Evolutionary conservation across 2,113 vertebrate species (phyloP).

Genomic region (Geococcyx californianus): DNA sequence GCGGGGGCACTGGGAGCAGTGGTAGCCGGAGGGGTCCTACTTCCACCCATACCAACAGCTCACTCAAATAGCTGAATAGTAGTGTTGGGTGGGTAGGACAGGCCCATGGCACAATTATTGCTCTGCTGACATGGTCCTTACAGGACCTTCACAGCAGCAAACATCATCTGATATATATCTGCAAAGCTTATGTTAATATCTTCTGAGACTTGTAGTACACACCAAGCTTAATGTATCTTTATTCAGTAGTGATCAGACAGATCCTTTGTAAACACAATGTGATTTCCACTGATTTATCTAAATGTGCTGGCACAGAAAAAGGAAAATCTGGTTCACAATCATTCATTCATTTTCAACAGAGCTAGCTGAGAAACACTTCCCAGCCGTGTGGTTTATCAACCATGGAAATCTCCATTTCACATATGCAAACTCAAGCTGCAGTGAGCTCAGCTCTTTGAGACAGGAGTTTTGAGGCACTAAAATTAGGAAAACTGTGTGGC

Average conservation of each 20-base stretch:
- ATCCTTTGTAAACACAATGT: neutral
- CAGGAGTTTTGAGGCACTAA: neutral
- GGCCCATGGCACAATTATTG: neutral
- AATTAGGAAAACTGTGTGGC: neutral
- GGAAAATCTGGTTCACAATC: conserved; percentile 29
- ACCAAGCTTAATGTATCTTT: neutral
- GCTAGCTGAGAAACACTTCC: conserved; percentile 3
- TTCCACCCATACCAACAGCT: neutral
- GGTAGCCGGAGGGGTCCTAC: neutral
- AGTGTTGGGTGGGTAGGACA: neutral
- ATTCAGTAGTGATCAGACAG: neutral
- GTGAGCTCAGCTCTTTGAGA: neutral
- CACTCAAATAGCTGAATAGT: neutral
- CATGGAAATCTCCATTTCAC: conserved; percentile 12
- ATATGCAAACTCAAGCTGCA: neutral
- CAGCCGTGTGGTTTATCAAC: conserved; percentile 16
- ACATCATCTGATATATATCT: neutral
- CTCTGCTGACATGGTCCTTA: neutral
- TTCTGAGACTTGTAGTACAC: neutral
- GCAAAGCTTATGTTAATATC: neutral
- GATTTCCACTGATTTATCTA: neutral
- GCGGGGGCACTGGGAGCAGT: neutral
- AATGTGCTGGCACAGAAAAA: neutral
- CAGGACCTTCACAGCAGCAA: neutral
- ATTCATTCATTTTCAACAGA: conserved; percentile 6